A percentile compares a stretch with the other conserved stretches of the same genome.
Conservation (phyloP, 2,888 invertebrate species). For the Agrilus cyanescens region DNA sequence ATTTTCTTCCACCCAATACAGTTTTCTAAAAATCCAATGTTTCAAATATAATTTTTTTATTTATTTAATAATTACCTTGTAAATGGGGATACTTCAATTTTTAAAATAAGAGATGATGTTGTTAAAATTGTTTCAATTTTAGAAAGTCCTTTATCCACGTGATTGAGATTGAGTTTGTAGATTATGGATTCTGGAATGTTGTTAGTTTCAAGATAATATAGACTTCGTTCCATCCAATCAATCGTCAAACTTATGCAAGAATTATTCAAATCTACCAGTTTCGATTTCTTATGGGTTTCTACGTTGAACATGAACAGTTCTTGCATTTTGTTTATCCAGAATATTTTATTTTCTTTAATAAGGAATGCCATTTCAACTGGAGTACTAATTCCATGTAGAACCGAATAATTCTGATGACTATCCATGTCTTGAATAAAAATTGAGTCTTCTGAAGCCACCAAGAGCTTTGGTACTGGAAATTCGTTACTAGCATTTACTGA, state of each 20-base stretch:
- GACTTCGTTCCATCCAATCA: constrained; percentile 77
- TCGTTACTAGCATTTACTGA: constrained; percentile 57
- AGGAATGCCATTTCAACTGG: constrained; percentile 58
- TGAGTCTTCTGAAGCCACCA: constrained; percentile 61
- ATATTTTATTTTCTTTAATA: constrained; percentile 59
- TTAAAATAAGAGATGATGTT: constrained; percentile 46
- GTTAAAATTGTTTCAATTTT: constrained; percentile 42
- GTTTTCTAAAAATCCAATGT: constrained; percentile 38
- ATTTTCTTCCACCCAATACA: constrained; percentile 66
- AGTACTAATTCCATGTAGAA: constrained; percentile 48
- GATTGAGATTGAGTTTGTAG: constrained; percentile 54
- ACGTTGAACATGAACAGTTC: constrained; percentile 54
- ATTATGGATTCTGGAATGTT: constrained; percentile 39
- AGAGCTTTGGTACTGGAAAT: constrained; percentile 65
- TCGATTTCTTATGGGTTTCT: constrained; percentile 41
- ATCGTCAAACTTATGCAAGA: constrained; percentile 57
- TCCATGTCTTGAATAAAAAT: constrained; percentile 70
- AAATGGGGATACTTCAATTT: constrained; percentile 64
- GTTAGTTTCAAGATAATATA: constrained; percentile 65
- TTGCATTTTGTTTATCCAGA: constrained; percentile 72
- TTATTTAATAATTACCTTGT: constrained; percentile 41
- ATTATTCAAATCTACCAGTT: constrained; percentile 45
- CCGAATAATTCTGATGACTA: constrained; percentile 41
- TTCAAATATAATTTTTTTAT: not conserved
- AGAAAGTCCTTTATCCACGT: constrained; percentile 42